These are phyloP conservation scores for Polymixis lichenea DNA, from an alignment of 2,888 invertebrate species.

Conservation along the genomic window DNA sequence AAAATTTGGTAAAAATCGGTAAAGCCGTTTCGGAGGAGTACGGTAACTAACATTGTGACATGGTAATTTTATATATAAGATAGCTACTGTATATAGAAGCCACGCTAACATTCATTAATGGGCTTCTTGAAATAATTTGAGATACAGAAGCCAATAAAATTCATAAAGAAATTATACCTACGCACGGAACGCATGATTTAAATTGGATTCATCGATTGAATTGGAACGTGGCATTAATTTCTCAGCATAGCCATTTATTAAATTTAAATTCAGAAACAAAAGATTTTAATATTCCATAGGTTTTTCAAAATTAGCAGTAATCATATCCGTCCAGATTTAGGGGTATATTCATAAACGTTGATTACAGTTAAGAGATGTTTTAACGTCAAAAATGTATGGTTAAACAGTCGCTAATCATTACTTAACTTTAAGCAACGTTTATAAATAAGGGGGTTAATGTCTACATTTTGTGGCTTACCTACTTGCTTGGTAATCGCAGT, in stretches of 20 bases:
- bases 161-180: neutral
- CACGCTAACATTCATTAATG: neutral
- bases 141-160: neutral
- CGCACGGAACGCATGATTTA: neutral
- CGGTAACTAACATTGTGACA: no score
- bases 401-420: no score
- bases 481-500: neutral
- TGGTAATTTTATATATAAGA: no score
- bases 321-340: neutral
- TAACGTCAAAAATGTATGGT: no score
- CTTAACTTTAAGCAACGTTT: no score
- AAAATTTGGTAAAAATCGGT: no score
- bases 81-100: constrained; percentile 13
- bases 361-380: no score
- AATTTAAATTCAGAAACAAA: no score
- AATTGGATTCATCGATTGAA: neutral
- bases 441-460: no score
- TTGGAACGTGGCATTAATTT: neutral
- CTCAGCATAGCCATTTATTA: neutral
- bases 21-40: no score
- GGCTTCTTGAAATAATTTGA: constrained; percentile 8
- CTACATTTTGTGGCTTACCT: neutral
- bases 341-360: no score
- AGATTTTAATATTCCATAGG: no score
- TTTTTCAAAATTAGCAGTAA: neutral